Base-by-base conservation (phyloP, 2,113 vertebrate genomes). In the Halichoeres trimaculatus region DNA sequence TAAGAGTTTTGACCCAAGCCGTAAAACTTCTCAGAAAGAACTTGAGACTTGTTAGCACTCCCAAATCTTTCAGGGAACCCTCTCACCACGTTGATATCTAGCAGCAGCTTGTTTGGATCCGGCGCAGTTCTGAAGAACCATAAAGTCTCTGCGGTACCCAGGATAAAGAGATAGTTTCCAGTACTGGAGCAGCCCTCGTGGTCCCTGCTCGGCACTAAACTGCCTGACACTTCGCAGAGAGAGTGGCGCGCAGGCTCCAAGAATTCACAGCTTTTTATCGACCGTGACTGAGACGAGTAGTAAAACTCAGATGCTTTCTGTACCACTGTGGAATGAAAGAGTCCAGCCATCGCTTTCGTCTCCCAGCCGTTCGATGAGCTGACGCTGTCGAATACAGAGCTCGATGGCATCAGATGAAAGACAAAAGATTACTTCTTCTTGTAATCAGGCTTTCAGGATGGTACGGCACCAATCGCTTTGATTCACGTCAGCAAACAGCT, bases 141-240 rank as follows among this genome's bases (percentile, higher is more conserved):
- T 87, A 89, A 92, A 91, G 56, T 52, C 78, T 83, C 90, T 86
- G 84, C 84, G 84, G 84, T 90, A 74, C 88, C 84, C 79, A 77
- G 83, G 85, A 93, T 91, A 90, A 91, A 91, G 86, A 85, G 85
- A 84, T 70, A 71, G 85, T 89, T 93, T 93, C 88, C 89, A 93
- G 82, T 65, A 64, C 86, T 89, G 77, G 53, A 83, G 91, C 85
- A 73, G 89, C 76, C 81, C 87, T 93, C 63, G 65, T 56, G 74
- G 78, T 87, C 89, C 88, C 89, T 47, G 47, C 54, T 76, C 70
- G 76, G 81, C 80, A 23, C 38, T 94, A 92, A 94, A 94, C 88
- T 85, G 70, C 82, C 75, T 91, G 87, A 91, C 90, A 90, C 88
- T 91, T 75, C 54, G 81, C 80, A 85, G 78, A 77, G 86, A 86